Evolutionary conservation across 53 echinoderm and acorn worm species (phyloP).

Genomic region (Temnopleurus reevesii): DNA sequence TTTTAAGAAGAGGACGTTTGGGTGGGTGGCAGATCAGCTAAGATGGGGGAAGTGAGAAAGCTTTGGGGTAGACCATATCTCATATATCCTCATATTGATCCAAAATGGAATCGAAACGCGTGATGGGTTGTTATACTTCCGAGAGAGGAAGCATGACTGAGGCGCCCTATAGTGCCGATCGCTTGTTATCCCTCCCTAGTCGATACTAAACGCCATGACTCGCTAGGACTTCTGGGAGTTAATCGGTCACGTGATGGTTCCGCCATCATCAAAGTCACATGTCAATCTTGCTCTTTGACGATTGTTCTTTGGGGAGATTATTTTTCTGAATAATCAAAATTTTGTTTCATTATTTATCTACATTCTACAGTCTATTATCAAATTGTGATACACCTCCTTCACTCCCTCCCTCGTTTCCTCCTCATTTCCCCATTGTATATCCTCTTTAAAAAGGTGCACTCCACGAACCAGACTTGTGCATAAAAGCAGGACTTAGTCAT

Average conservation of each 20-base stretch:
- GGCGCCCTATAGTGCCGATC: background rate
- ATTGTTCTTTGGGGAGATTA: background rate
- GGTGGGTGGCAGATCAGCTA: background rate
- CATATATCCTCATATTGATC: background rate
- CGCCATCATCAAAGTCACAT: constrained; percentile 30
- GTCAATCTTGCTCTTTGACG: background rate
- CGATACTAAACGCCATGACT: constrained; percentile 12
- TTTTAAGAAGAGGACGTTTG: background rate
- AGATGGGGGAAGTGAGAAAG: background rate
- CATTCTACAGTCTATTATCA: background rate
- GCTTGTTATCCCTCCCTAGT: constrained; percentile 20
- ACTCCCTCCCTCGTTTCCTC: background rate
- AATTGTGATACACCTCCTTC: no score
- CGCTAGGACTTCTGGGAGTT: background rate
- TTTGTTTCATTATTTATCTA: background rate
- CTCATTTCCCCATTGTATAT: background rate
- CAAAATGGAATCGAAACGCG: constrained; percentile 11
- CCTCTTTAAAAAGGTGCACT: no score
- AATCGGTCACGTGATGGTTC: background rate
- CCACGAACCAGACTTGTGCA: no score
- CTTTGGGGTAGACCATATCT: background rate
- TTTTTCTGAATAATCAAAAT: background rate
- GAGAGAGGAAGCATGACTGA: background rate
- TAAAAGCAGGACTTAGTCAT: no score
- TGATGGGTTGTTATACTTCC: background rate